A percentile compares a stretch with the other conserved stretches of the same genome.
These are phyloP conservation scores for Ctenoplectra terminalis DNA, from an alignment of 1,140 invertebrate species.

Conservation along the genomic window DNA sequence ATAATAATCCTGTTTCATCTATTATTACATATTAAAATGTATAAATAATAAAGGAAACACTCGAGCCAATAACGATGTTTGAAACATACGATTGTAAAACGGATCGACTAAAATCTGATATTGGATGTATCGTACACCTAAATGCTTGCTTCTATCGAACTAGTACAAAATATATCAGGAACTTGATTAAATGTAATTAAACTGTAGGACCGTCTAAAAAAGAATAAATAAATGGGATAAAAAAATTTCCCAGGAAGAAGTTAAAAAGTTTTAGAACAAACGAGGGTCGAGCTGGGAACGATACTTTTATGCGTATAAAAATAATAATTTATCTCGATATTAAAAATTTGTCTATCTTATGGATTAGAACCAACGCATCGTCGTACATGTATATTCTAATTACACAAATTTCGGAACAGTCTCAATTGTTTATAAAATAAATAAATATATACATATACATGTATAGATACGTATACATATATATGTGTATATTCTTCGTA, in stretches of 20 bases:
- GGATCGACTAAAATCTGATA: background rate
- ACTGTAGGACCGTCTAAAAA: background rate
- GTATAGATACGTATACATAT: constrained; percentile 66
- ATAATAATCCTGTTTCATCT: background rate
- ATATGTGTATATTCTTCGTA: constrained; percentile 53
- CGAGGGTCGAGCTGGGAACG: constrained; percentile 34
- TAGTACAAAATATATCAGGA: constrained; percentile 8
- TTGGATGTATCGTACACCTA: background rate
- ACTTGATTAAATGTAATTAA: constrained; percentile 5
- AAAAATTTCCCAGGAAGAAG: background rate
- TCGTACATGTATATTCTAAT: constrained; percentile 51
- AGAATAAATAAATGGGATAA: background rate
- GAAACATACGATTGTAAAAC: background rate
- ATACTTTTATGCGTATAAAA: constrained; percentile 66
- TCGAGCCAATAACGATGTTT: background rate
- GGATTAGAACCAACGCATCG: constrained; percentile 54
- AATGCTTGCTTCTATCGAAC: background rate
- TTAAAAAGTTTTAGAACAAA: background rate
- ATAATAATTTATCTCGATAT: constrained; percentile 67
- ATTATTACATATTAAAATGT: background rate
- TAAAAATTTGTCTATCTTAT: constrained; percentile 59
- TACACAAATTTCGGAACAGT: constrained; percentile 74
- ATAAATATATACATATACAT: constrained; percentile 72
- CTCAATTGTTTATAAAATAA: constrained; percentile 71
- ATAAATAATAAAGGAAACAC: background rate